Evolutionary conservation across 2,888 invertebrate species (phyloP).

Genomic region (Lepidocyrtoides sp.): DNA sequence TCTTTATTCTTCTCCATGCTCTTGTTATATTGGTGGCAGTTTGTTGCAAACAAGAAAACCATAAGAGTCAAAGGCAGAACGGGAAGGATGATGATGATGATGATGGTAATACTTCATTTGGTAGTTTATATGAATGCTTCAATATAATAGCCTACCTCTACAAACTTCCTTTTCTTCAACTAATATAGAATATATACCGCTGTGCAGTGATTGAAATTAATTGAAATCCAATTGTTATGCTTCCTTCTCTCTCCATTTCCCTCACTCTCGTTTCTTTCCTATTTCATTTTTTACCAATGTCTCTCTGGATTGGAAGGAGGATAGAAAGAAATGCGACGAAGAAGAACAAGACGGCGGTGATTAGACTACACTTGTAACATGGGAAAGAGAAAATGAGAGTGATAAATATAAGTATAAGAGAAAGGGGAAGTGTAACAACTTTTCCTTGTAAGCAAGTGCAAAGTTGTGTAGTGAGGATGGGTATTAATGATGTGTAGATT

Average conservation of each 20-base stretch:
- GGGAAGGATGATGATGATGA: constrained; percentile 52
- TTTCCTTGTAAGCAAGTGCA: constrained; percentile 55
- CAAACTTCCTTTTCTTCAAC: not conserved
- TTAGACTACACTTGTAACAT: not conserved
- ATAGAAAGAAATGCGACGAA: not conserved
- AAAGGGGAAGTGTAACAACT: not conserved
- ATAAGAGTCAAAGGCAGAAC: constrained; percentile 53
- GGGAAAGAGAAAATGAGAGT: constrained; percentile 13
- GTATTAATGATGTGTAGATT: constrained; percentile 78
- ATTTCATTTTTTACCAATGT: constrained; percentile 15
- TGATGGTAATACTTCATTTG: constrained; percentile 71
- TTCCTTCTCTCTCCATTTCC: constrained; percentile 30
- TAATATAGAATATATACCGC: too few species aligned
- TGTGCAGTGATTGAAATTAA: constrained; percentile 75
- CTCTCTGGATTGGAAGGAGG: constrained; percentile 7
- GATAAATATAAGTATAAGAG: not conserved
- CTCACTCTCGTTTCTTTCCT: not conserved
- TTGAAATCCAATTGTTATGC: constrained; percentile 77
- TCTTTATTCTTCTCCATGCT: not conserved
- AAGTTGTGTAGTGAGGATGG: constrained; percentile 70
- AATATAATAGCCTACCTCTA: not conserved
- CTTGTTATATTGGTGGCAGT: not conserved
- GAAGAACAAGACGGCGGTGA: constrained; percentile 6
- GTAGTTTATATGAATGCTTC: constrained; percentile 43
- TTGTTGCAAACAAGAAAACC: constrained; percentile 15